A percentile compares a stretch with the other conserved stretches of the same genome.
These are phyloP conservation scores for Helarctos malayanus DNA, from an alignment of 2,797 vertebrate genomes.

Conservation along the genomic window DNA sequence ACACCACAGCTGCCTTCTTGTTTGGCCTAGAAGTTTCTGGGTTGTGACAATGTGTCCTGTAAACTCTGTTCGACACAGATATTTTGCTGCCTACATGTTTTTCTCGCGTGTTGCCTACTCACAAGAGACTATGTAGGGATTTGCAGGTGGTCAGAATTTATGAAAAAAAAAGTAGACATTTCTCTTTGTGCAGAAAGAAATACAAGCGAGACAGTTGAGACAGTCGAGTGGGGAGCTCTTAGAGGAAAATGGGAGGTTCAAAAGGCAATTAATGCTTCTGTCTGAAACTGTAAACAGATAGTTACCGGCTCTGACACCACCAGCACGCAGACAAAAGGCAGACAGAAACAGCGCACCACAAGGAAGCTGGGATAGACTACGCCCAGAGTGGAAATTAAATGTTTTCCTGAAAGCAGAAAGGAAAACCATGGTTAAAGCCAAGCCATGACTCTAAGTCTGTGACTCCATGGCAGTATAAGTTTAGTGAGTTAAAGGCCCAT, in stretches of 20 bases:
- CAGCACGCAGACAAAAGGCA: conserved; percentile 76
- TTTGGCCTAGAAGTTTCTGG: conserved; percentile 5
- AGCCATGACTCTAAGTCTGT: conserved; percentile 68
- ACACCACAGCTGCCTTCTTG: not conserved
- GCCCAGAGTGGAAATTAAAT: conserved; percentile 78
- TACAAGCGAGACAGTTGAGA: not conserved
- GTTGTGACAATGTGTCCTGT: not conserved
- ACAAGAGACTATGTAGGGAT: not conserved
- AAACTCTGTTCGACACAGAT: not conserved
- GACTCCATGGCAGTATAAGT: not conserved
- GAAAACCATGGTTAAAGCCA: conserved; percentile 66
- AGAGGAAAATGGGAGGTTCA: conserved; percentile 70
- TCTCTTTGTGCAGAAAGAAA: conserved; percentile 58
- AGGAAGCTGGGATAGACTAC: conserved; percentile 73
- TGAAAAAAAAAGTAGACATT: not conserved
- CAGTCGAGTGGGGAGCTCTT: conserved; percentile 30
- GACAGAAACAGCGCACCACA: conserved; percentile 66
- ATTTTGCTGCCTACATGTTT: not conserved
- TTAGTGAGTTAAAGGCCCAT: conserved; percentile 69
- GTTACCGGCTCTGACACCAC: conserved; percentile 65
- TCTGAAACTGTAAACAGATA: conserved; percentile 81
- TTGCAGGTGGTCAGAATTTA: conserved; percentile 61
- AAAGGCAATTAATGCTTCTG: conserved; percentile 75
- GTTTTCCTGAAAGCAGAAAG: conserved; percentile 78
- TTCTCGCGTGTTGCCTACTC: not conserved